Base-by-base conservation (phyloP, 2,888 invertebrate genomes). In the Troilus luridus region DNA sequence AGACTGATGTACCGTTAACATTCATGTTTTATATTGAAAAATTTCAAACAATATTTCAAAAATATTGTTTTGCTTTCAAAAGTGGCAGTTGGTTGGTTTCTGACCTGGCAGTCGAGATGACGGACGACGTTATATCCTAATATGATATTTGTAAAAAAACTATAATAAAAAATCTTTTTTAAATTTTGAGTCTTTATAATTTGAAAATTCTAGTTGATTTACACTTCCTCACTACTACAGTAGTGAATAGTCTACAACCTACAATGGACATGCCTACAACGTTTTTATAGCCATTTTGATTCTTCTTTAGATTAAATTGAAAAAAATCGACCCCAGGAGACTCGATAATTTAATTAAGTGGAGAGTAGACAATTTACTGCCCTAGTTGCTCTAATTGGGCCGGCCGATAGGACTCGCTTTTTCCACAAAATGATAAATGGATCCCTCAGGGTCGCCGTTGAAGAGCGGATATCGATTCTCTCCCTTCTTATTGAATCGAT, bases 311-410 rank as follows among this genome's bases (percentile, higher is more conserved):
- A 77, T 77, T 1, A 77, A 77, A 59, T 59, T 41, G 41, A 41
- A 77, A 77, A 77, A 77, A 77, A 77, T 2, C 19, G 27, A 17
- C 17, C 17, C 72, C 27, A 1, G 41, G 41, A 77, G 41, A 27
- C 27, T 17, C 17, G 41, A 77, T 77, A 77, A 77, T 77, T 77
- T 77, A 77, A 77, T 77, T 77, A 77, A 77, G 12, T 27, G 10
- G 5, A 24, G 67, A 2, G 27, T 77, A 77, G 72, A 77, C 72
- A 41, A 77, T 77, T 77, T 77, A 77, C 72, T 14, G 72, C 72
- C 41, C 27, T 77, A 77, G 72, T 77, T 77, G 72, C 72, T 19
- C 72, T 77, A 77, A 77, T 77, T 77, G 72, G 72, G 27, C 72
- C 27, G 19, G 72, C 14, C 67, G 67, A 67, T 67, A 41, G 72